These are phyloP conservation scores for Ophioderma brevispina DNA, from an alignment of 35 echinoderm and acorn worm species.

Conservation along the genomic window DNA sequence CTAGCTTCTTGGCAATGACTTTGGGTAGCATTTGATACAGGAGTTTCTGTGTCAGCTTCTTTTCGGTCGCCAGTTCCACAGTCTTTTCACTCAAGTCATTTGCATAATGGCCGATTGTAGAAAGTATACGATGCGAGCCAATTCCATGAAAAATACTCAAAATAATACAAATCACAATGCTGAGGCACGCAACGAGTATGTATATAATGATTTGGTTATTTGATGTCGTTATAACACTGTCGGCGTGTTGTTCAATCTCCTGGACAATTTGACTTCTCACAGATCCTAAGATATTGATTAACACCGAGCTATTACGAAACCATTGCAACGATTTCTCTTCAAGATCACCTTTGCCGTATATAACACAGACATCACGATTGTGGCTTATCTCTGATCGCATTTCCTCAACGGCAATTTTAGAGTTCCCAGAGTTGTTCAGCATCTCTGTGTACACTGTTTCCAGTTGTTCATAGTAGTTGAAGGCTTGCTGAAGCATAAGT, in stretches of 20 bases:
- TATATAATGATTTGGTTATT: background rate
- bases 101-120: background rate
- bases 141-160: background rate
- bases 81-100: background rate
- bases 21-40: background rate
- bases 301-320: conserved; percentile 39
- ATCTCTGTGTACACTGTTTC: background rate
- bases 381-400: conserved; percentile 20
- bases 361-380: conserved; percentile 22
- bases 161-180: background rate
- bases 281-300: conserved; percentile 3
- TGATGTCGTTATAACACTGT: background rate
- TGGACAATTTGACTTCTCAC: background rate
- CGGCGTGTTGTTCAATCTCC: background rate
- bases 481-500: background rate
- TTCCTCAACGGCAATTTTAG: background rate
- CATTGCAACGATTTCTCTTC: background rate
- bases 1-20: background rate
- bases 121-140: background rate
- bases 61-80: background rate
- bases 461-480: conserved; percentile 3
- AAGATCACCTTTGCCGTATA: background rate
- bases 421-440: background rate
- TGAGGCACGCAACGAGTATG: background rate
- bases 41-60: background rate